Percentiles rank a stretch among this genome's conserved stretches.
phyloP scores from a whole-genome alignment of 2,888 invertebrate genomes.

The Gastrophysa polygoni region DNA sequence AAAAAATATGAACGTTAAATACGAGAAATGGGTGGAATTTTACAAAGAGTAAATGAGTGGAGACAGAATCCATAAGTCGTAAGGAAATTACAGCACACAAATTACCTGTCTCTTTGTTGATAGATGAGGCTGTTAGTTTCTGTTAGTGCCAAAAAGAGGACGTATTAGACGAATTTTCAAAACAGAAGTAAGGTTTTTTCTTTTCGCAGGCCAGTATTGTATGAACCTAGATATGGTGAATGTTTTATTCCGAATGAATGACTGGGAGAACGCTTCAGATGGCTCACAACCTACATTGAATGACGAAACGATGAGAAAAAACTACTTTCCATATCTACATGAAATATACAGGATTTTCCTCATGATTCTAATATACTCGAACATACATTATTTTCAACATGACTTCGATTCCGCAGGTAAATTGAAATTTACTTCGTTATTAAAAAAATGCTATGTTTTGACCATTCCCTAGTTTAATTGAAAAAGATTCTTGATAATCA shows the following conservation, averaged over 20 bases:
- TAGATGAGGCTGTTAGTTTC: background rate
- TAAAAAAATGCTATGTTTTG: too few species aligned
- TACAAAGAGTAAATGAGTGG: too few species aligned
- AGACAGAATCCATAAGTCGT: too few species aligned
- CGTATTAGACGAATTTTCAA: constrained; percentile 32
- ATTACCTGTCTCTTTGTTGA: background rate
- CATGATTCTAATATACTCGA: too few species aligned
- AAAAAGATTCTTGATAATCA: too few species aligned
- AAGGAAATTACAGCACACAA: too few species aligned
- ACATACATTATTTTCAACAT: too few species aligned
- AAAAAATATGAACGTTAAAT: constrained; percentile 26
- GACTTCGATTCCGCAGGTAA: too few species aligned
- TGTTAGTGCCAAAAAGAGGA: background rate
- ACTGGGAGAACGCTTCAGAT: constrained; percentile 68
- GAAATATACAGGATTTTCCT: background rate
- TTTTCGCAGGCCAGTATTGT: constrained; percentile 46
- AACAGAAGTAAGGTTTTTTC: constrained; percentile 51
- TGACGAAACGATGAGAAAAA: background rate
- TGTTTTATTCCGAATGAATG: constrained; percentile 82
- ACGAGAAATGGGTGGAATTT: too few species aligned
- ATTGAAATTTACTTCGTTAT: too few species aligned
- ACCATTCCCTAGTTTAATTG: too few species aligned
- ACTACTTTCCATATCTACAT: background rate
- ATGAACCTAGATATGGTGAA: constrained; percentile 68
- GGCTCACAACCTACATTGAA: constrained; percentile 59